Evolutionary conservation across 2,888 invertebrate genomes (phyloP).

Genomic region (Sicus ferrugineus): DNA sequence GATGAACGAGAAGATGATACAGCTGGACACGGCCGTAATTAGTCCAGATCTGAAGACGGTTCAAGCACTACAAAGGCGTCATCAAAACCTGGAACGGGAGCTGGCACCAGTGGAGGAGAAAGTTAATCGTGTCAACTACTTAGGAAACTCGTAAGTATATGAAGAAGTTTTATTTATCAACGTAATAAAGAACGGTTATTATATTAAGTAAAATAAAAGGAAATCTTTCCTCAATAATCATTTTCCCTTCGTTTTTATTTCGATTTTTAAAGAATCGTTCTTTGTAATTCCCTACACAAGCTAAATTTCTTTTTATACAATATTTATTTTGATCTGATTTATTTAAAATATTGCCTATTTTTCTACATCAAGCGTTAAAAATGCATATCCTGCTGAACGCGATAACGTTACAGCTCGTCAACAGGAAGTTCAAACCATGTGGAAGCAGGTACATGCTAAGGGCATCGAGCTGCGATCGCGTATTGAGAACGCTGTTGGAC

Average conservation of each 20-base stretch:
- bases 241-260: too few species aligned
- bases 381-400: constrained; percentile 89
- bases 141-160: constrained; percentile 84
- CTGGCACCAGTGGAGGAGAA: constrained; percentile 94
- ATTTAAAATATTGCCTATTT: too few species aligned
- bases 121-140: constrained; percentile 83
- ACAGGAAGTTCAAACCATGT: constrained; percentile 84
- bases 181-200: too few species aligned
- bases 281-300: too few species aligned
- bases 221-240: too few species aligned
- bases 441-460: constrained; percentile 87
- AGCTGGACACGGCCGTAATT: constrained; percentile 78
- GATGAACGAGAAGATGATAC: constrained; percentile 96
- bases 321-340: neutral
- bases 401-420: constrained; percentile 85
- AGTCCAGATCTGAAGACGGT: constrained; percentile 91
- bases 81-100: constrained; percentile 93
- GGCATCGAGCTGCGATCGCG: constrained; percentile 83
- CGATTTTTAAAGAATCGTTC: too few species aligned
- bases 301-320: too few species aligned
- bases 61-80: constrained; percentile 87
- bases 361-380: constrained; percentile 74
- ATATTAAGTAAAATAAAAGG: too few species aligned
- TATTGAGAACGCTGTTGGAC: constrained; percentile 93
- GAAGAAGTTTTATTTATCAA: too few species aligned